Evolutionary conservation across 2,888 invertebrate species (phyloP).

Genomic region (Notodonta dromedarius): DNA sequence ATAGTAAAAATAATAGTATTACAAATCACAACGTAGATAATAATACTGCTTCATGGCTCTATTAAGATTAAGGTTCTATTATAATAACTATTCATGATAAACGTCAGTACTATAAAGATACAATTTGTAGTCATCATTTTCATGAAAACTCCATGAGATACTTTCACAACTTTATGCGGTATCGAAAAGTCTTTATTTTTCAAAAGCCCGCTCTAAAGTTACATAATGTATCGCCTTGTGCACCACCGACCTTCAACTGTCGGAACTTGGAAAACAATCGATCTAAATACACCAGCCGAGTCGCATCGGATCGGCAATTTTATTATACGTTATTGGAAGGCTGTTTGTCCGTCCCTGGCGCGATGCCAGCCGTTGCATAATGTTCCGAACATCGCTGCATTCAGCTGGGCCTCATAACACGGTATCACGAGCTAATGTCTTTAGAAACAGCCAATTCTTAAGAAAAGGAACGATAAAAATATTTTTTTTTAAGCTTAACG

Average conservation of each 20-base stretch:
- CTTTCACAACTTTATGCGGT: neutral
- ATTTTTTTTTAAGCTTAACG: no score
- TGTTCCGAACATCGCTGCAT: slow-evolving; percentile 23
- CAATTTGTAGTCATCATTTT: no score
- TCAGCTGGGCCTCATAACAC: slow-evolving; percentile 5
- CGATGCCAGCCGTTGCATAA: slow-evolving; percentile 51
- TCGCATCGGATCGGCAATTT: slow-evolving; percentile 52
- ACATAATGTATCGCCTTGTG: neutral
- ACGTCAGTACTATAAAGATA: no score
- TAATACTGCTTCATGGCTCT: no score
- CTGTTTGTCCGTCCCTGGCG: slow-evolving; percentile 63
- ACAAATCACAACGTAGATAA: no score
- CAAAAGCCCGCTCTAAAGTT: neutral
- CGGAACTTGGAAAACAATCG: slow-evolving; percentile 28
- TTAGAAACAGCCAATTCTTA: neutral
- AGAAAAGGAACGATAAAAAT: neutral
- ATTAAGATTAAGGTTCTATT: no score
- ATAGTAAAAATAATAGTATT: no score
- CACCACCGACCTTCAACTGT: slow-evolving; percentile 5
- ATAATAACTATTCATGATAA: no score
- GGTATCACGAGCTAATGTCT: slow-evolving; percentile 1
- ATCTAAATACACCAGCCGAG: slow-evolving; percentile 16
- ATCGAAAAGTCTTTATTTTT: neutral
- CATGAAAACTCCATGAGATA: no score
- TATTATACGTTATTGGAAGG: slow-evolving; percentile 66